Base-by-base conservation (phyloP, 2,797 vertebrate genomes). In the Graptemys geographica region DNA sequence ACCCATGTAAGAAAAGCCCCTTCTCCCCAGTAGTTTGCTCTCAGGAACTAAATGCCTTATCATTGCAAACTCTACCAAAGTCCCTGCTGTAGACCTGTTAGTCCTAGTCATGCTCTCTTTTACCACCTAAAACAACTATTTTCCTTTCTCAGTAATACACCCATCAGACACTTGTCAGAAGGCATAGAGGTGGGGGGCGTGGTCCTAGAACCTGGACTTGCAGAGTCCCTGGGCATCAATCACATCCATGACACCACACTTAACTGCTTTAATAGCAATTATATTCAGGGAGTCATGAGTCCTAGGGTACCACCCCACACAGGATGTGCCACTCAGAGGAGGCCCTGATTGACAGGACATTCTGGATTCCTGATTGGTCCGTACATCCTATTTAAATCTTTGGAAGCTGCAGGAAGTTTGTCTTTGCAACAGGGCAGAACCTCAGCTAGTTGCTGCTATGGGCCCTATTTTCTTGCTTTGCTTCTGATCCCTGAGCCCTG, bases 41-140 rank as follows among this genome's bases (percentile, higher is more conserved):
- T 92, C 79, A 47, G 76, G 90, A 51, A 92, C 90, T 84, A 90
- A 95, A 88, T 0, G 3, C 6, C 8, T 25, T 88, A 93, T 81
- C 56, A 2, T 81, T 56, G 37, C 79, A 84, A 90, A 28, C 31
- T 89, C 25, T 78, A 59, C 37, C 59, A 74, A 89, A 18, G 55
- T 89, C 51, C 85, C n/a, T 72, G 79, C 53, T 47, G 72, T 0
- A 0, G 21, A n/a, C 57, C 76, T 93, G 16, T 10, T 85, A 72
- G n/a, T n/a, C 15, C 9, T 89, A 88, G 94, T 57, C 80, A 41
- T 33, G 21, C 12, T 94, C 81, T 76, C 1, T 92, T 89, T 90
- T 78, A 86, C 79, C 44, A 53, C 91, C 83, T 87, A 13, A 49
- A 78, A 37, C 76, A 92, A 90, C 91, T 25, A 3, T 57, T 93